These are phyloP conservation scores for Leptoteleia sp. DNA, from an alignment of 1,140 invertebrate genomes.

Conservation along the genomic window DNA sequence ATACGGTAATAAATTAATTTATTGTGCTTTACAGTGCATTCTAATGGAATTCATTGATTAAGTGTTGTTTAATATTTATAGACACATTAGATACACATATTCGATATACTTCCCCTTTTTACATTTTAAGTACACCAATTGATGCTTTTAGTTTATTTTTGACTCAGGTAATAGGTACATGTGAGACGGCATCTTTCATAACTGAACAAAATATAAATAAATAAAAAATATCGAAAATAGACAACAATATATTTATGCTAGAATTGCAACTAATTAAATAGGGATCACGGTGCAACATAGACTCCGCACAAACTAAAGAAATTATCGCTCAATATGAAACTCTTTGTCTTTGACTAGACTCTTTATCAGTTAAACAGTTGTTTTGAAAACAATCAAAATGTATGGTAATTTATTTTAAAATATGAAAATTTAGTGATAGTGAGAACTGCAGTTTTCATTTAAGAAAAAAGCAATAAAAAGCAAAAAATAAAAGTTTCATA, in stretches of 20 bases:
- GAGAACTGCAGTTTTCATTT: constrained; percentile 50
- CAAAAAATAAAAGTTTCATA: constrained; percentile 45
- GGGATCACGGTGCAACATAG: constrained; percentile 35
- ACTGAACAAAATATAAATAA: too few relatives aligned
- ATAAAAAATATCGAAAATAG: constrained; percentile 23
- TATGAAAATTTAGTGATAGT: constrained; percentile 63
- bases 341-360: constrained; percentile 60
- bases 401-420: constrained; percentile 66
- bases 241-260: constrained; percentile 34
- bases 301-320: constrained; percentile 45
- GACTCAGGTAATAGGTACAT: constrained; percentile 47
- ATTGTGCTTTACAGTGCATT: constrained; percentile 44
- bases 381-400: constrained; percentile 59
- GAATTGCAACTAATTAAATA: constrained; percentile 43
- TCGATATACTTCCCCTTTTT: constrained; percentile 57
- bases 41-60: constrained; percentile 53
- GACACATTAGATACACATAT: constrained; percentile 58
- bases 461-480: constrained; percentile 46
- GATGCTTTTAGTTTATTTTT: constrained; percentile 47
- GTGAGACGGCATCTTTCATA: constrained; percentile 38
- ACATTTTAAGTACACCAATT: constrained; percentile 57
- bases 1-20: constrained; percentile 49
- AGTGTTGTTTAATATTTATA: constrained; percentile 53
- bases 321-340: constrained; percentile 55
- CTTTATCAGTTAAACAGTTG: constrained; percentile 64